Evolutionary conservation across 92 coral and sea anemone species (phyloP), one percentile per base, ranked within the genome.

Genomic region (Muricea muricata): DNA sequence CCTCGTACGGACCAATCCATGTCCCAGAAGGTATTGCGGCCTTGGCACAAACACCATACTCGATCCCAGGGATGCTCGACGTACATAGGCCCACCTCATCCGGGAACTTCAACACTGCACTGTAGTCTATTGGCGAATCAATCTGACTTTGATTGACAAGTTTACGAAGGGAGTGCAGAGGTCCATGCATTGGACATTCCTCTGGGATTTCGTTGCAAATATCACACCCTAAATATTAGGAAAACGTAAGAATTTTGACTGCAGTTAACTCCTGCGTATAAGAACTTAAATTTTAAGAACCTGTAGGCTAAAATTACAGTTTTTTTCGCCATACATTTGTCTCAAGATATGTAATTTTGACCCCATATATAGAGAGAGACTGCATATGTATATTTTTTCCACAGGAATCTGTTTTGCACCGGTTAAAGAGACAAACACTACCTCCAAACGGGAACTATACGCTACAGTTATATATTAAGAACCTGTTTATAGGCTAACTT

Each of bases 1-100:
- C 99, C 74, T 97, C 99, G 65, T 97, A 97, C 18, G 99, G 99
- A 21, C 99, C 99, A 40, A 97, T 97, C 99, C 99, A 97, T 17
- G 99, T 97, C 5, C 99, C 99, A 26, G 98, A 94, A n/a, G 98
- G 98, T 58, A 97, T 97, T 20, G 97, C 85, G 80, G 91, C 93
- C 47, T 97, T 80, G 39, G 99, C 99, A 77, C 99, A 97, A 14
- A 97, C 99, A 0, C 99, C 99, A 83, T 97, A 97, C 63, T 89
- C 90, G 47, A 97, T 91, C 73, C 98, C 94, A 37, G 99, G 99
- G 21, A 97, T 86, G 77, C 99, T 94, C 17, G 99, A 97, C 34
- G 99, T 97, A 28, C 99, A 97, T 80, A 97, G 32, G 42, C 99
- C 94, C 20, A 97, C 99, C 82, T 97, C 99, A 55, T 97, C 99